phyloP scores from a whole-genome alignment of 2,113 vertebrate species.

The Symphodus melops region DNA sequence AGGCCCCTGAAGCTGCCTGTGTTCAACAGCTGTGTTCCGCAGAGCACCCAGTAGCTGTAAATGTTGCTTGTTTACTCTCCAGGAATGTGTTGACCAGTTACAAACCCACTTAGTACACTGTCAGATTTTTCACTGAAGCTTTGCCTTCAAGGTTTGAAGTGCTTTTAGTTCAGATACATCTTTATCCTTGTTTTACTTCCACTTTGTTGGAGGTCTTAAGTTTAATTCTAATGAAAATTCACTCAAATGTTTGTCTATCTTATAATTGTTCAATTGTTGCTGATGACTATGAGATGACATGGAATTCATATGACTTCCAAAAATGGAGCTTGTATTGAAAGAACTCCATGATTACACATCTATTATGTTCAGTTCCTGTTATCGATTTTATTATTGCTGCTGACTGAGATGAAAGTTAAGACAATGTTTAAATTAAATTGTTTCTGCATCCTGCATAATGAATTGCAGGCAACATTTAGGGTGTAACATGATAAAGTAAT shows the following conservation, averaged over 20 bases:
- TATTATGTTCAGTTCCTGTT: not conserved
- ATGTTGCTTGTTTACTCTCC: slow-evolving; percentile 51
- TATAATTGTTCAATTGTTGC: not conserved
- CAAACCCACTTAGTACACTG: slow-evolving; percentile 7
- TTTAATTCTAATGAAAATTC: not conserved
- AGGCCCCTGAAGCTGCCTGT: slow-evolving; percentile 47
- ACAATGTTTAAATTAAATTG: not conserved
- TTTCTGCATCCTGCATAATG: not conserved
- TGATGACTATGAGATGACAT: not conserved
- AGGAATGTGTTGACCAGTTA: slow-evolving; percentile 50
- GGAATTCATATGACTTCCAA: not conserved
- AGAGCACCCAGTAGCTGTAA: slow-evolving; percentile 30
- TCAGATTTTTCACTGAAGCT: not conserved
- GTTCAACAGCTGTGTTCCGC: slow-evolving; percentile 65
- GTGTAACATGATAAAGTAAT: not conserved
- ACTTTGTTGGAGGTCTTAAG: not conserved
- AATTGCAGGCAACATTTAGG: not conserved
- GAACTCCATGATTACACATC: not conserved
- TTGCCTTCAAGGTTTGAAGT: not conserved
- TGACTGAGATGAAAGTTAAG: not conserved
- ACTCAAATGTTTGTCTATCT: not conserved
- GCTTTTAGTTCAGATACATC: not conserved
- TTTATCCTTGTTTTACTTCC: not conserved
- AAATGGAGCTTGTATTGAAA: not conserved
- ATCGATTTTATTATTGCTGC: not conserved